These are phyloP conservation scores for Amia ocellicauda DNA, from an alignment of 2,113 vertebrate species.

Conservation along the genomic window DNA sequence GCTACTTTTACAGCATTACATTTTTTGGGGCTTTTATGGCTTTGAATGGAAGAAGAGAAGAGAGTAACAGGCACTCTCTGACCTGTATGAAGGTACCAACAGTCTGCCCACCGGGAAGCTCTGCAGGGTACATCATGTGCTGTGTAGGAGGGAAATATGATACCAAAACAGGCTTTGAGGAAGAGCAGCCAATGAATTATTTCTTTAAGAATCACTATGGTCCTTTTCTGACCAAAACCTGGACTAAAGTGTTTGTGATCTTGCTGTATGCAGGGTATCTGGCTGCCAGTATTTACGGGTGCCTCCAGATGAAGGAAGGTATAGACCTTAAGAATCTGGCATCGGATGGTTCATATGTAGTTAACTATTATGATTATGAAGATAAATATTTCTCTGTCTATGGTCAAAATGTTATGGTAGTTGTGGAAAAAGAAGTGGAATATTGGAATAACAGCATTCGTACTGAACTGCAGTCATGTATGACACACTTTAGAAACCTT, in stretches of 20 bases:
- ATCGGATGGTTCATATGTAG: slow-evolving; percentile 61
- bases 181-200: slow-evolving; percentile 42
- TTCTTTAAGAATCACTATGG: slow-evolving; percentile 66
- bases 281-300: slow-evolving; percentile 63
- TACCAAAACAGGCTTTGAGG: slow-evolving; percentile 31
- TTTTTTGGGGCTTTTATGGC: slow-evolving; percentile 80
- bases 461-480: slow-evolving; percentile 44
- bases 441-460: slow-evolving; percentile 64
- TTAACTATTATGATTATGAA: slow-evolving; percentile 59
- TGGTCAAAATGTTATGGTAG: slow-evolving; percentile 65
- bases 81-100: slow-evolving; percentile 55
- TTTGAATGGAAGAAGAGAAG: slow-evolving; percentile 70
- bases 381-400: slow-evolving; percentile 59
- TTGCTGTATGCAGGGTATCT: slow-evolving; percentile 58
- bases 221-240: slow-evolving; percentile 58
- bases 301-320: slow-evolving; percentile 57
- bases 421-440: slow-evolving; percentile 51
- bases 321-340: slow-evolving; percentile 67
- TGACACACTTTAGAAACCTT: slow-evolving; percentile 57
- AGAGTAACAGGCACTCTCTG: slow-evolving; percentile 69
- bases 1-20: slow-evolving; percentile 77
- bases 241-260: slow-evolving; percentile 47
- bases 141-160: slow-evolving; percentile 53
- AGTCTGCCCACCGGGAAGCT: slow-evolving; percentile 25
- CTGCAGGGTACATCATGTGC: slow-evolving; percentile 39